phyloP scores from a whole-genome alignment of 1,140 invertebrate species.

The Phocides pigmalion region DNA sequence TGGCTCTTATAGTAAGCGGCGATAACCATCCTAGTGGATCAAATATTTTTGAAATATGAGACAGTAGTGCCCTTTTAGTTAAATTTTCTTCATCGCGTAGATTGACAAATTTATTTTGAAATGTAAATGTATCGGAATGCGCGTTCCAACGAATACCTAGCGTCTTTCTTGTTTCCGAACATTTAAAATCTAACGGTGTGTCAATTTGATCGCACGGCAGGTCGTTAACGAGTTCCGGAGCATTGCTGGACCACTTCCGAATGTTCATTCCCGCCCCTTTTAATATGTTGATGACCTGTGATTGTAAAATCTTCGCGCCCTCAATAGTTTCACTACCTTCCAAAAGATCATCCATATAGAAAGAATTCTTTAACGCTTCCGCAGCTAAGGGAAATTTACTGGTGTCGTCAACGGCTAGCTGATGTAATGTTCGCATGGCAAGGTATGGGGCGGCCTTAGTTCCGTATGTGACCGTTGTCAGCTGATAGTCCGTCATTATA shows the following conservation, averaged over 20 bases:
- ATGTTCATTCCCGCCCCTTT: conserved; percentile 5
- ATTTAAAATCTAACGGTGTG: conserved; percentile 29
- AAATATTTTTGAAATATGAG: conserved; percentile 30
- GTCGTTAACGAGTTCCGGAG: conserved; percentile 10
- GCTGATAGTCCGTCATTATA: conserved; percentile 46
- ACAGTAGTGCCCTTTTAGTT: conserved; percentile 18
- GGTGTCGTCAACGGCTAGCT: conserved; percentile 58
- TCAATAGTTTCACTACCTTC: conserved; percentile 22
- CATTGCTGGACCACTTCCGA: conserved; percentile 30
- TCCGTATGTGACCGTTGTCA: conserved; percentile 39
- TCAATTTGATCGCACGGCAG: conserved; percentile 10
- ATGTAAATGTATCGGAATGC: conserved; percentile 34
- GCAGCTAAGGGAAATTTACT: conserved; percentile 27
- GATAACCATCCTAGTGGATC: conserved; percentile 31
- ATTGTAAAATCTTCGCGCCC: not conserved
- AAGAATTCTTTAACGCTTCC: not conserved
- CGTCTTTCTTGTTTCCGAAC: conserved; percentile 26
- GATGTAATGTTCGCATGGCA: conserved; percentile 53
- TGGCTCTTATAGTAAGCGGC: conserved; percentile 30
- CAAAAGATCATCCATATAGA: conserved; percentile 36
- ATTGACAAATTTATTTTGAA: conserved; percentile 32
- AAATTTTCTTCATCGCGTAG: not conserved
- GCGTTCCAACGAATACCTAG: conserved; percentile 39
- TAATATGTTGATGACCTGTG: not conserved
- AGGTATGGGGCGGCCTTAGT: conserved; percentile 53